Evolutionary conservation across 2,888 invertebrate genomes (phyloP).

Genomic region (Sminthurides aquaticus): DNA sequence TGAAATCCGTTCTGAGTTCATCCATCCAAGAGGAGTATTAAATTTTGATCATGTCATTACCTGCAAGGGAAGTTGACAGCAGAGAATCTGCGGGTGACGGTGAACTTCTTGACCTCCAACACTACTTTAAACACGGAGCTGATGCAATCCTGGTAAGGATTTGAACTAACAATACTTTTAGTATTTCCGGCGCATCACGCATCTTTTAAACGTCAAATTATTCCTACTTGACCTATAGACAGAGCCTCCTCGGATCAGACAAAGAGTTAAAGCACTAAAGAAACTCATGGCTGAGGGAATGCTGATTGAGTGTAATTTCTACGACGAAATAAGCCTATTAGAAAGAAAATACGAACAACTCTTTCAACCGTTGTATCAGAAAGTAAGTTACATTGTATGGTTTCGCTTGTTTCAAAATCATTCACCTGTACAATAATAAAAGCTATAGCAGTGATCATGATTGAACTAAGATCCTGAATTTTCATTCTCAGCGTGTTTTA

Average conservation of each 20-base stretch:
- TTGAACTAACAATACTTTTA: too few relatives aligned
- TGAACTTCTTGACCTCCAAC: conserved; percentile 5
- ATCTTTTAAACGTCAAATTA: too few relatives aligned
- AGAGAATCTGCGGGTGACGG: conserved; percentile 6
- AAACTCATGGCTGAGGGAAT: conserved; percentile 11
- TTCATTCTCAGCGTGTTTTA: conserved; percentile 6
- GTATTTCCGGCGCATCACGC: too few relatives aligned
- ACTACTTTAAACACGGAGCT: conserved; percentile 8
- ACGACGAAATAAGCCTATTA: conserved; percentile 12
- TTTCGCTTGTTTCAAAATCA: too few relatives aligned
- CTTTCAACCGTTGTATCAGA: conserved; percentile 10
- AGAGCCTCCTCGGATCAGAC: conserved; percentile 8
- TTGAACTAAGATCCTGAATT: too few relatives aligned
- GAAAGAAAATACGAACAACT: conserved; percentile 14
- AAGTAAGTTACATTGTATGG: not conserved
- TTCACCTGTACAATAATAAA: too few relatives aligned
- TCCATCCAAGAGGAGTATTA: not conserved
- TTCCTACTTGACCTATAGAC: too few relatives aligned
- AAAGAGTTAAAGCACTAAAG: conserved; percentile 14
- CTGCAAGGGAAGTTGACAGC: not conserved
- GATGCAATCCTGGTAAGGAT: conserved; percentile 7
- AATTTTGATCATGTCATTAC: not conserved
- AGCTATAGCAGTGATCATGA: too few relatives aligned
- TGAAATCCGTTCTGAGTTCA: not conserved
- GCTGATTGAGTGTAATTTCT: conserved; percentile 14